A percentile compares a stretch with the other conserved stretches of the same genome.
phyloP scores from a whole-genome alignment of 2,888 invertebrate species.

The Eilema depressum region DNA sequence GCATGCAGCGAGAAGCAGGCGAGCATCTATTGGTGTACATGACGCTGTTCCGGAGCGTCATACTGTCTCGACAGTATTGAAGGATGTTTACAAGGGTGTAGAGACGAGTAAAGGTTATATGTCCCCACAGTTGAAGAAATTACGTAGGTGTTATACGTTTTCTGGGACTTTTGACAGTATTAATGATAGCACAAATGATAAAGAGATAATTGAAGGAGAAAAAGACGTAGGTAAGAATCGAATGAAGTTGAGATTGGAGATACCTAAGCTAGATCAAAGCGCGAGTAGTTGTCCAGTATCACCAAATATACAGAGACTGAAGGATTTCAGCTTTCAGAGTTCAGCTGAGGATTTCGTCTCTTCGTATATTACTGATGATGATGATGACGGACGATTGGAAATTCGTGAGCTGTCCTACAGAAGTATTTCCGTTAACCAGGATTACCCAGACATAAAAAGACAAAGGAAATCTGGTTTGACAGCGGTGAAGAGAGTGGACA shows the following conservation, averaged over 20 bases:
- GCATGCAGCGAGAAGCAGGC: slow-evolving; percentile 73
- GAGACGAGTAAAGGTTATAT: slow-evolving; percentile 58
- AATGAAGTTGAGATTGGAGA: slow-evolving; percentile 27
- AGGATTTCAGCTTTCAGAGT: slow-evolving; percentile 53
- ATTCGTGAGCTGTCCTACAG: slow-evolving; percentile 58
- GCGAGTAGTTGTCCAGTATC: slow-evolving; percentile 57
- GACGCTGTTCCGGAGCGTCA: slow-evolving; percentile 58
- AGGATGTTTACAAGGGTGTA: slow-evolving; percentile 72
- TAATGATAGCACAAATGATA: slow-evolving; percentile 46
- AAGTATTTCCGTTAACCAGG: slow-evolving; percentile 59
- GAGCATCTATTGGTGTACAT: slow-evolving; percentile 72
- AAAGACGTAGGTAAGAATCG: slow-evolving; percentile 21
- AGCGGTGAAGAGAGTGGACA: slow-evolving; percentile 58
- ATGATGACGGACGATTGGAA: slow-evolving; percentile 47
- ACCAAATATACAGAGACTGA: slow-evolving; percentile 64
- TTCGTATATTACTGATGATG: slow-evolving; percentile 43
- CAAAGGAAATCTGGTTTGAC: slow-evolving; percentile 56
- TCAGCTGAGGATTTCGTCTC: slow-evolving; percentile 54
- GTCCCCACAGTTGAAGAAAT: slow-evolving; percentile 72
- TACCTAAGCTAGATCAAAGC: slow-evolving; percentile 37
- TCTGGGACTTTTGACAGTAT: slow-evolving; percentile 63
- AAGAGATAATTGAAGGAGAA: slow-evolving; percentile 41
- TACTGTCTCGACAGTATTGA: slow-evolving; percentile 67
- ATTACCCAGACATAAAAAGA: slow-evolving; percentile 26
- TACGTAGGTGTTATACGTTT: slow-evolving; percentile 72